Evolutionary conservation across 2,888 invertebrate genomes (phyloP).

Genomic region (Diarsia brunnea): DNA sequence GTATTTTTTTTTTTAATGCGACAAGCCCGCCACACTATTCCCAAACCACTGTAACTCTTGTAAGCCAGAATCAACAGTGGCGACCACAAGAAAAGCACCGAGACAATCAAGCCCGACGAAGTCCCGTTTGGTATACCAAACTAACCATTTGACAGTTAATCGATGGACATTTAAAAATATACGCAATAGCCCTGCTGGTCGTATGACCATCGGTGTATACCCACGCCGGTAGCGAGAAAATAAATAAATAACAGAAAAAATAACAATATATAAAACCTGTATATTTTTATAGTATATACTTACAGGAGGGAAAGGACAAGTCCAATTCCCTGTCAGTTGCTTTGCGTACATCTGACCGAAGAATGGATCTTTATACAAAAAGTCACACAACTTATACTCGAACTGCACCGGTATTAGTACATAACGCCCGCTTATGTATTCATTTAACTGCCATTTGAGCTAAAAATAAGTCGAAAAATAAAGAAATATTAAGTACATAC

Average conservation of each 20-base stretch:
- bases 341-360: slow-evolving; percentile 66
- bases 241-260: not conserved
- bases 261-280: not conserved
- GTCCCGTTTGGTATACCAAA: no score
- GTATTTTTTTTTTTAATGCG: no score
- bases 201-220: no score
- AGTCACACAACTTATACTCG: slow-evolving; percentile 60
- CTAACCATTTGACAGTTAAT: no score
- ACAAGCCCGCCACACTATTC: no score
- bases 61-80: no score
- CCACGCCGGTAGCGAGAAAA: no score
- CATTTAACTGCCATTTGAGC: slow-evolving; percentile 41
- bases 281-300: slow-evolving; percentile 24
- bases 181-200: no score
- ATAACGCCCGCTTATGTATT: slow-evolving; percentile 46
- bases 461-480: slow-evolving; percentile 20
- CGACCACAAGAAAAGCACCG: no score
- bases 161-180: no score
- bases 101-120: no score
- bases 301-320: slow-evolving; percentile 62
- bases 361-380: slow-evolving; percentile 62
- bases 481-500: not conserved
- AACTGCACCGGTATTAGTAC: slow-evolving; percentile 39
- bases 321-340: slow-evolving; percentile 56
- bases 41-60: no score